Conservation (phyloP, 2,797 vertebrate genomes). For the Lepilemur septentrionalis region DNA sequence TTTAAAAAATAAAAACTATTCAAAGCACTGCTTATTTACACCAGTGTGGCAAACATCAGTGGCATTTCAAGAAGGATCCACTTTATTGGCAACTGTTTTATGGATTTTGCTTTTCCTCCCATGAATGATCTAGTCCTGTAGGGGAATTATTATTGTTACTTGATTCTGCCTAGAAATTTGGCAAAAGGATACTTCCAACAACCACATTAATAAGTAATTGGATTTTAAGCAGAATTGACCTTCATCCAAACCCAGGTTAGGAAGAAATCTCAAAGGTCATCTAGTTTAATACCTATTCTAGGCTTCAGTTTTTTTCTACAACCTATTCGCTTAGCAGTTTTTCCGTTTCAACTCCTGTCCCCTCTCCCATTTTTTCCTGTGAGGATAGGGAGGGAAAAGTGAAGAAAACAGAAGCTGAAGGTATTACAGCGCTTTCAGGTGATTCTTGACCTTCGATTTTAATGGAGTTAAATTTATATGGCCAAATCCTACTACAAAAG, state of each 20-base stretch:
- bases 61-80: background rate
- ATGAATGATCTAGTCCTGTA: background rate
- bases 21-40: background rate
- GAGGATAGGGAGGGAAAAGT: background rate
- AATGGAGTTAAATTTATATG: slow-evolving; percentile 22
- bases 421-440: background rate
- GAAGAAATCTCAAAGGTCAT: slow-evolving; percentile 7
- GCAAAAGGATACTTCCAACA: slow-evolving; percentile 27
- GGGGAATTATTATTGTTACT: background rate
- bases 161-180: slow-evolving; percentile 42
- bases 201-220: background rate
- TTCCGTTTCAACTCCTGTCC: background rate
- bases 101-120: background rate
- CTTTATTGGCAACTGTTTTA: background rate
- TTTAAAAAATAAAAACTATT: background rate
- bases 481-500: background rate
- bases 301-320: background rate
- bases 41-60: fast-evolving
- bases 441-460: slow-evolving; percentile 7
- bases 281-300: background rate
- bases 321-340: background rate
- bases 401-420: background rate
- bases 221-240: slow-evolving; percentile 38
- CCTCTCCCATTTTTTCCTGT: background rate
- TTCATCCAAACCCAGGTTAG: background rate